These are phyloP conservation scores for fruit fly (Drosophila melanogaster) DNA, from an alignment of 1,140 invertebrate genomes.

Conservation along the genomic window DNA sequence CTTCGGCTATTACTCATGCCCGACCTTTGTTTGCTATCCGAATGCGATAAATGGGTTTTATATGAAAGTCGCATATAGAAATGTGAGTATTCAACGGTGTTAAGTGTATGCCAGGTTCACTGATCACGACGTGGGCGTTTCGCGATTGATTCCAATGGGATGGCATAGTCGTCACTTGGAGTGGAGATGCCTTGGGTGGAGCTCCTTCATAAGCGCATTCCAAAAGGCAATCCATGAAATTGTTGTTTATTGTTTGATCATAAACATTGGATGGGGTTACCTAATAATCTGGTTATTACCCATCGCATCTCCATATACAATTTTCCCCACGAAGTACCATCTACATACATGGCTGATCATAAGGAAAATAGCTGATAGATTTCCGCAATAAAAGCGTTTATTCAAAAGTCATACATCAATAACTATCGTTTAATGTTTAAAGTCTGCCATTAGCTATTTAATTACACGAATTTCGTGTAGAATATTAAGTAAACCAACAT, in stretches of 20 bases:
- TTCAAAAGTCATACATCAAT: slow-evolving; percentile 19
- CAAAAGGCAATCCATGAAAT: slow-evolving; percentile 3
- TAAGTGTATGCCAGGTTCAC: slow-evolving; percentile 22
- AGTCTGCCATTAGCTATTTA: slow-evolving; percentile 15
- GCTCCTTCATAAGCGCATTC: background rate
- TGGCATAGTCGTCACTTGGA: slow-evolving; percentile 5
- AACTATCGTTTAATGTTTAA: slow-evolving; percentile 5
- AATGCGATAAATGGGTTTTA: slow-evolving; percentile 28
- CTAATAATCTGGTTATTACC: background rate
- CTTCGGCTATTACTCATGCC: slow-evolving; percentile 38
- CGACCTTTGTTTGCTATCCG: slow-evolving; percentile 46
- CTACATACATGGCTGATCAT: background rate
- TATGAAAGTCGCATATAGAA: slow-evolving; percentile 17
- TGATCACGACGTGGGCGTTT: slow-evolving; percentile 21
- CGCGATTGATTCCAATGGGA: slow-evolving; percentile 13
- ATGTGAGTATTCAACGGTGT: slow-evolving; percentile 20
- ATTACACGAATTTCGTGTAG: slow-evolving; percentile 45
- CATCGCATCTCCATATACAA: background rate
- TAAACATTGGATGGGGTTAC: background rate
- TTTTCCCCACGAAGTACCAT: background rate
- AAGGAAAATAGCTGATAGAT: slow-evolving; percentile 1
- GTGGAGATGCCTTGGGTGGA: background rate
- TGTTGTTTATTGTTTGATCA: background rate
- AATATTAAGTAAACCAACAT: slow-evolving; percentile 42
- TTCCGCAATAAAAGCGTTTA: slow-evolving; percentile 9